Evolutionary conservation across 2,113 vertebrate species (phyloP).

Genomic region (Daboia siamensis): DNA sequence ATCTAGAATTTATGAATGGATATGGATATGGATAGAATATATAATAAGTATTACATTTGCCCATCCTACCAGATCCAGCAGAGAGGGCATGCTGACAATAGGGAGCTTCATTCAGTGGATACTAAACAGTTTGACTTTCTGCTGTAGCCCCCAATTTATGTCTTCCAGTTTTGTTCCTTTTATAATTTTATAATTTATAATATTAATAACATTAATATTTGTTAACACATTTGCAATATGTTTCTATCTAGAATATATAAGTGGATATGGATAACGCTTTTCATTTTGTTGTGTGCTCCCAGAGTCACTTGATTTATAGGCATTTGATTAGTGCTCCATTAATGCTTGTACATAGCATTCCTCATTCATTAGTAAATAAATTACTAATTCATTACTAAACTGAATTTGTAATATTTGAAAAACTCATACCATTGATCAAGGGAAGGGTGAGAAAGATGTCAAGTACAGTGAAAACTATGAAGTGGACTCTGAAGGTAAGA

Average conservation of each 20-base stretch:
- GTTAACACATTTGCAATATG: no score
- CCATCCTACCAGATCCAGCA: background rate
- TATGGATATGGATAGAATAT: background rate
- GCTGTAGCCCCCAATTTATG: background rate
- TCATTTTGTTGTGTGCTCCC: background rate
- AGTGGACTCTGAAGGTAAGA: slow-evolving; percentile 29
- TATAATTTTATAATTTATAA: background rate
- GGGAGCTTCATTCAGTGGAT: background rate
- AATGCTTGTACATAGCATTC: background rate
- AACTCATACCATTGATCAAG: background rate
- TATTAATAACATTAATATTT: background rate
- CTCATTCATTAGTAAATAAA: background rate
- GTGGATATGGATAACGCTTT: background rate
- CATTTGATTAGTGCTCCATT: slow-evolving; percentile 25
- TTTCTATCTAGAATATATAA: no score
- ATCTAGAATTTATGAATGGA: background rate
- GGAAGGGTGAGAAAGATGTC: slow-evolving; percentile 33
- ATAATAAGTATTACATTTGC: background rate
- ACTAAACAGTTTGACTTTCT: background rate
- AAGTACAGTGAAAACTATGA: slow-evolving; percentile 29
- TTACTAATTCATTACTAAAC: slow-evolving; percentile 23
- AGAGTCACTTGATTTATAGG: background rate
- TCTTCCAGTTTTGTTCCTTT: background rate
- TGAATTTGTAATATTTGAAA: background rate
- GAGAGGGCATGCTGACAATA: background rate